Evolutionary conservation across 2,797 vertebrate species (phyloP), one percentile per base, ranked within the genome.

Genomic region (Darevskia nairensis): DNA sequence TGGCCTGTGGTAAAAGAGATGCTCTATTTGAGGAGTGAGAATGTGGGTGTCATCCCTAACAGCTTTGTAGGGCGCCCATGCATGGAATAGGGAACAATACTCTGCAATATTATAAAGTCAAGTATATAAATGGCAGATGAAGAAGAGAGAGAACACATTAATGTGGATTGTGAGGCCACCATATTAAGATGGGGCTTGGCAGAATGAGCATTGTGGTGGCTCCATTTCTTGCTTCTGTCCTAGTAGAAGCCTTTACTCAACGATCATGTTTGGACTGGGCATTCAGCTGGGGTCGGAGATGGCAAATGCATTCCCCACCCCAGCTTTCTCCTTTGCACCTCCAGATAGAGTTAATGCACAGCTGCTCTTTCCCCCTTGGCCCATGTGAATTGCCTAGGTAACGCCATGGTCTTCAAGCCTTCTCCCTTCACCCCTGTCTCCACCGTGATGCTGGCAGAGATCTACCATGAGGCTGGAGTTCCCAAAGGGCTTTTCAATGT

Each of bases 401-500:
- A 99, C 2, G 97, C 98, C 35, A 98, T 99, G 98, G 95, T 99
- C 75, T 99, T 95, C 89, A 99, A 99, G 91, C 99, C 99, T 0
- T 99, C 99, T 55, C 98, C 98, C 7, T 98, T 99, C 97, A 97
- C 99, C 0, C 98, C 98, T 0, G 64, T 99, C 89, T 98, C 98
- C 0, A 97, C 94, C 0, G 96, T 99, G 92, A 95, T 98, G 82
- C 95, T 99, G 96, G 99, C 99, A 75, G 99, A 99, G 95, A 98
- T 99, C 96, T 98, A 98, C 94, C 97, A 96, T 6, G 96, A 99
- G 92, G 98, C 98, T 0, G 98, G 98, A 0, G 97, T 94, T 0
- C 99, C 99, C 2, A 97, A 97, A 0, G 99, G 99, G 13, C 98
- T 99, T 87, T 99, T 99, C 96, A 98, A 97, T 0, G 98, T 99